Evolutionary conservation across 2,113 vertebrate genomes (phyloP), one percentile per base, ranked within the genome.

Genomic region (Paedocypris sp.): DNA sequence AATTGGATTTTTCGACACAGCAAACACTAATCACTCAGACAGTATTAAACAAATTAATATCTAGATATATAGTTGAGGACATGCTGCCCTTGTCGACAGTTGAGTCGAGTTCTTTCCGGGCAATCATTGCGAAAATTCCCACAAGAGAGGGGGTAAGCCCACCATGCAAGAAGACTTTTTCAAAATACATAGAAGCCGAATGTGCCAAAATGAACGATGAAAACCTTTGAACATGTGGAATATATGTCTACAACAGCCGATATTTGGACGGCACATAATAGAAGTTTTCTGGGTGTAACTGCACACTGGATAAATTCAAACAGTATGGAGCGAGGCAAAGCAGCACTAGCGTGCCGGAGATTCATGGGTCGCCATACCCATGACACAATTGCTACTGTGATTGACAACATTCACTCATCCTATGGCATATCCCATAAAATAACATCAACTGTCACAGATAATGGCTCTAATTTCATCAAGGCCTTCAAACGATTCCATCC

Each of bases 171-270:
- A n/a, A n/a, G n/a, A n/a, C n/a, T n/a, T 49, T 49, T 49, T 29
- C 47, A 13, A 29, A 13, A 19, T 49, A 16, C 2, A 3, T 50
- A 29, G 47, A 50, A 2, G 10, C 13, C 1, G 47, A 50, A 6
- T 31, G 10, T 50, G 11, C 13, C 28, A 50, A 12, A 50, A 50
- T 31, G 47, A 18, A 50, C 6, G 31, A 62, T 41, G 32, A 39
- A 62, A 10, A 51, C 31, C 10, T 50, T 59, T 28, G 25, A 50
- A 22, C 15, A 46, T 15, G 6, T 53, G 5, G 20, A 59, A 36
- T 59, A 46, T 15, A 31, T 46, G n/a, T 46, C 56, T 25, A 36
- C 42, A 18, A 60, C 57, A 25, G 57, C 41, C 8, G 42, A 48
- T 28, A 47, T 47, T 25, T 36, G 42, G 42, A 60, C 29, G 19